Percentiles rank a stretch among this genome's conserved stretches.
These are phyloP conservation scores for Numenius phaeopus DNA, from an alignment of 2,797 vertebrate species.

Conservation along the genomic window DNA sequence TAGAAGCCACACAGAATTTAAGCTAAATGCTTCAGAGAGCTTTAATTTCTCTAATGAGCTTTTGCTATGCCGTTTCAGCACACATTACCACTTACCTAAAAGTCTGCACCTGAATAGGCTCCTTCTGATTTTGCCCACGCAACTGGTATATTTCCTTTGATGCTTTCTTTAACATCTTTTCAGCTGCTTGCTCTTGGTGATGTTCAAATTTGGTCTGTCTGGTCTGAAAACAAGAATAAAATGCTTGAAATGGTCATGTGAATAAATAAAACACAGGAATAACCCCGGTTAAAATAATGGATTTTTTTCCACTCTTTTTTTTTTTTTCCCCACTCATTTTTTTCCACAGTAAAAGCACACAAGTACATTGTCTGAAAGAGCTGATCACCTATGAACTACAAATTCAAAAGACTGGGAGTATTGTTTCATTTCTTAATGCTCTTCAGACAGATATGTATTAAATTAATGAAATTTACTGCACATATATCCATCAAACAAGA, in stretches of 20 bases:
- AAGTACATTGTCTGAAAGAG: neutral
- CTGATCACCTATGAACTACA: neutral
- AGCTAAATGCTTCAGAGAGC: neutral
- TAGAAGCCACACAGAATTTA: neutral
- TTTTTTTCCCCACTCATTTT: no score
- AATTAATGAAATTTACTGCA: neutral
- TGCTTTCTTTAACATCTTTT: conserved; percentile 95
- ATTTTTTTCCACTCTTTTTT: neutral
- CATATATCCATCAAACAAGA: neutral
- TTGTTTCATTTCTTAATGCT: neutral
- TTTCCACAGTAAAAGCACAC: neutral
- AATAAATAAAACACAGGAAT: neutral
- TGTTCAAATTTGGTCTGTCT: conserved; percentile 94
- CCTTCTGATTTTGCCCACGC: conserved; percentile 94
- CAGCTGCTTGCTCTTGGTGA: conserved; percentile 93
- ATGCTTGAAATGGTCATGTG: neutral
- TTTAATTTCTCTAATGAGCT: neutral
- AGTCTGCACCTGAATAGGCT: conserved; percentile 95
- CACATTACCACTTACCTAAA: conserved; percentile 85
- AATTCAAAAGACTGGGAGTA: neutral
- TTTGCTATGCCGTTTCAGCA: neutral
- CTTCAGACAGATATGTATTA: neutral
- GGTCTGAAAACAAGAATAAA: conserved; percentile 79
- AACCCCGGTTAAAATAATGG: neutral
- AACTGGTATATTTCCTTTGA: conserved; percentile 96